Conservation (phyloP, 2,797 vertebrate species). For the Phalanger gymnotis region DNA sequence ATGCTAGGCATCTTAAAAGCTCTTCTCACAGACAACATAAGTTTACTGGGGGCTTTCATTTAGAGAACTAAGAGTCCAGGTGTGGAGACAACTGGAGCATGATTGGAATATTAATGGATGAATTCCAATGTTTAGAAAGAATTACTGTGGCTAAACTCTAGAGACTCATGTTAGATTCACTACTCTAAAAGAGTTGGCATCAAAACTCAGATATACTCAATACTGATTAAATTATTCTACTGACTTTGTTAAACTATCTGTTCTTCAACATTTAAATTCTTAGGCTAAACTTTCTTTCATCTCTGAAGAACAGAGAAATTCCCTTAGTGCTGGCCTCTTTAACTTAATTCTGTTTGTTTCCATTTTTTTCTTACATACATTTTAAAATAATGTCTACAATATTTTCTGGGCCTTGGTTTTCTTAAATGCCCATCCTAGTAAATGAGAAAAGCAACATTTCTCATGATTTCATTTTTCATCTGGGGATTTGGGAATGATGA, state of each 20-base stretch:
- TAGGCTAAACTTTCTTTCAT: neutral
- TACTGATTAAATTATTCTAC: neutral
- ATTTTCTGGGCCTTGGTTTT: neutral
- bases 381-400: neutral
- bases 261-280: neutral
- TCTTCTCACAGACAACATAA: neutral
- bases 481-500: neutral
- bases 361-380: neutral
- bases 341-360: neutral
- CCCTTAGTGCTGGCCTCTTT: neutral
- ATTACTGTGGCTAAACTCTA: neutral
- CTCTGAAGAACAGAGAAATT: neutral
- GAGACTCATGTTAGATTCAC: neutral
- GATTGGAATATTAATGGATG: neutral
- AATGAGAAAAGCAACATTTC: neutral
- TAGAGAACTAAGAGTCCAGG: neutral
- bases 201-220: neutral
- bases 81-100: neutral
- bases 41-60: neutral
- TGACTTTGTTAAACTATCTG: neutral
- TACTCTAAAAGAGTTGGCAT: neutral
- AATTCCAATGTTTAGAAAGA: slow-evolving; percentile 7
- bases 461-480: slow-evolving; percentile 60
- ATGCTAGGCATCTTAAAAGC: neutral
- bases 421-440: slow-evolving; percentile 38